Evolutionary conservation across 2,797 vertebrate genomes (phyloP).

Genomic region (Hylomyscus alleni): DNA sequence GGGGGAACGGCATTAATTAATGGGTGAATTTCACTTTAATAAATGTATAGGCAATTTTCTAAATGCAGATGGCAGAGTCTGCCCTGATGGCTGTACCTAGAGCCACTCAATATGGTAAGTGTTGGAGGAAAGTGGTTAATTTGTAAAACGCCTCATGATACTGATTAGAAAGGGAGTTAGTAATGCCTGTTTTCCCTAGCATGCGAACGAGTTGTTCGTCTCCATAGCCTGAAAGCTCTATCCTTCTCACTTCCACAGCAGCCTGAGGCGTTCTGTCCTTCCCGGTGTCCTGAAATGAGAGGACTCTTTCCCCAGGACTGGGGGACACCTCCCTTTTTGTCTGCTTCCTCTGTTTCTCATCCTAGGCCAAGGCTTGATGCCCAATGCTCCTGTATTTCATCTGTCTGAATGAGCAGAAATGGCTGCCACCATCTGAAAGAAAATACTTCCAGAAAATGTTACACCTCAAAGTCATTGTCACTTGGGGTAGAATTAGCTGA

Average conservation of each 20-base stretch:
- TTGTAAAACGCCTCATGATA: constrained; percentile 94
- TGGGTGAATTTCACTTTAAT: constrained; percentile 98
- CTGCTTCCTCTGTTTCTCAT: background rate
- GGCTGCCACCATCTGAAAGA: background rate
- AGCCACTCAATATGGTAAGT: constrained; percentile 96
- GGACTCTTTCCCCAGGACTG: background rate
- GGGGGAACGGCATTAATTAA: constrained; percentile 96
- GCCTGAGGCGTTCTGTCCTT: background rate
- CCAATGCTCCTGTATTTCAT: background rate
- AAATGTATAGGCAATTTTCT: constrained; percentile 97
- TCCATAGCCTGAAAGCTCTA: background rate
- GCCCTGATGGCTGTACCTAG: constrained; percentile 93
- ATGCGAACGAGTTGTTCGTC: constrained; percentile 79
- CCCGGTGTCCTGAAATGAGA: background rate
- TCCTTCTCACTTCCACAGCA: constrained; percentile 8
- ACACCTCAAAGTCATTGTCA: background rate
- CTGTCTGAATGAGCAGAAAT: background rate
- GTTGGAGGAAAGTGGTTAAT: constrained; percentile 98
- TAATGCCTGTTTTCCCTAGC: constrained; percentile 83
- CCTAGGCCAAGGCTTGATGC: rapidly evolving
- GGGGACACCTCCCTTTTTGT: background rate
- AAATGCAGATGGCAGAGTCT: constrained; percentile 96
- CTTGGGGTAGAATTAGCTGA: background rate
- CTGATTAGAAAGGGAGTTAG: constrained; percentile 87
- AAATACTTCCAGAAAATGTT: background rate